Base-by-base conservation (phyloP, 2,888 invertebrate species). In the Stenolophus ochropezus region DNA sequence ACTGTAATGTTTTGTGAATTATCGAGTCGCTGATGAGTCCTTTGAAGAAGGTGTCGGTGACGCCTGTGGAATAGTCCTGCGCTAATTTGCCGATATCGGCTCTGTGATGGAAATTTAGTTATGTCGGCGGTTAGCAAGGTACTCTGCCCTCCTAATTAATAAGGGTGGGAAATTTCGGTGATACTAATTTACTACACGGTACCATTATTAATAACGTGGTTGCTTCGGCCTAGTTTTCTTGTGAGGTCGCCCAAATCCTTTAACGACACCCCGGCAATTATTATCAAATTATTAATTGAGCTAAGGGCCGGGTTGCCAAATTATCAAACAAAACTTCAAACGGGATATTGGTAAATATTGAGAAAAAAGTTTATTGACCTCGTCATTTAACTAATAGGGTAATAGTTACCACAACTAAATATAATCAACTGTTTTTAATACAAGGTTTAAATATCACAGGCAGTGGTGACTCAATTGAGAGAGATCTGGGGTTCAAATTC, bases 41-140 rank as follows among this genome's bases (percentile, higher is more conserved):
- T 56, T 21, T 18, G 20, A 56, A 56, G 18, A 8, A 56, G 18
- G 11, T 56, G 21, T 56, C 20, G 56, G 21, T 21, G 18, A 11
- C 8, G 56, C 56, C 20, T 56, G 56, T 56, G 56, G 20, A 56
- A 25, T 61, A 25, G 61, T 21, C 25, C 61, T 25, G 61, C 14
- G 14, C 14, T 27, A 61, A 61, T 25, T 61, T 69, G 33, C 65
- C 33, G 18, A 16, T 69, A 33, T 33, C 33, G 65, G 16, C 23
- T 49, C 47, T 49, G 47, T 49, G 49, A 73, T 21, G 73, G 73
- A 73, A 73, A 73, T 73, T 73, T 73, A 49, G 49, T 73, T 73
- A 73, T 49, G 49, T 69, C 27, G 14, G 33, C 16, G 65, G 73
- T 73, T 73, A 73, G 73, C 18, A 73, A 47, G 73, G 73, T 49